Evolutionary conservation across 2,888 invertebrate species (phyloP), one percentile per base, ranked within the genome.

Genomic region (Sericinus montela): DNA sequence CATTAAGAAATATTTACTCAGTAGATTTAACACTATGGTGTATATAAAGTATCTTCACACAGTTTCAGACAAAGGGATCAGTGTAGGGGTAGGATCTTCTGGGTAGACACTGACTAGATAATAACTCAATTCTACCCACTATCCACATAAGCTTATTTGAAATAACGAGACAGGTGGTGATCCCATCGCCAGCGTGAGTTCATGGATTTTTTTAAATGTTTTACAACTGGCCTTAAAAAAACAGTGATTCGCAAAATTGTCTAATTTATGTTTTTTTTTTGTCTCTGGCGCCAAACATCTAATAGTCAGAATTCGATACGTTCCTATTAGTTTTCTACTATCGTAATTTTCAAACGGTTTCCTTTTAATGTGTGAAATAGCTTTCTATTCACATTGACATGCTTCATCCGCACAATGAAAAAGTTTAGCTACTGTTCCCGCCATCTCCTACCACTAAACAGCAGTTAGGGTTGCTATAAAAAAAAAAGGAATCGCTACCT

Each of bases 341-440:
- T 41, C 37, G 30, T 40, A 49, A 45, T 45, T 45, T 35, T 39
- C 35, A 45, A 49, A 41, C 30, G 25, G 45, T 54, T 63, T 62
- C 62, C 67, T 70, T 75, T 70, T 59, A 47, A 62, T 71, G 67
- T 71, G 67, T 70, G 68, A 75, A 81, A 82, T 77, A 72, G 80
- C 69, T 77, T 83, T 80, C 78, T 80, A 75, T 81, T 79, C 72
- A 77, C 73, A 74, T 63, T 72, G 83, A 72, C 67, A 85, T 77
- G 83, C 67, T 69, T 69, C 70, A 74, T 76, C 68, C 53, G 59
- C 70, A 80, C 75, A 80, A 81, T 81, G 69, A 61, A 74, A 71
- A 72, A 74, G 64, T 71, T 73, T 73, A 72, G 88, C 88, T 88
- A 88, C 88, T 79, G 88, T 80, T 80, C 71, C 69, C 68, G 64